Evolutionary conservation across 2,888 invertebrate genomes (phyloP), one percentile per base, ranked within the genome.

Genomic region (Steinernema carpocapsae): DNA sequence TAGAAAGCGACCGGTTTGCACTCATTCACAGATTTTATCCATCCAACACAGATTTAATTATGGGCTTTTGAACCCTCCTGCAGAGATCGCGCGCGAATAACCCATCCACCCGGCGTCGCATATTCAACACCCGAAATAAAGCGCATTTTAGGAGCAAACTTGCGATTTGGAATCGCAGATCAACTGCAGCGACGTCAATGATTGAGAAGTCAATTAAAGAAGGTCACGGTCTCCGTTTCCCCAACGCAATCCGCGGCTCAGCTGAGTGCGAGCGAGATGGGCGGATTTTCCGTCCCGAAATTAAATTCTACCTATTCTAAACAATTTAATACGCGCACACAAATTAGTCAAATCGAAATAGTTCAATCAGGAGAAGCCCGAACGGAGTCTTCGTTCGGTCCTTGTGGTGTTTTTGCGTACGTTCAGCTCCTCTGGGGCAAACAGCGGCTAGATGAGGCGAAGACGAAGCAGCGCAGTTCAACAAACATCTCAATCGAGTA

Each of bases 151-250:
- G 14, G 29, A 64, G 10, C n/a, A 64, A 64, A 26, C 26, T 56
- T 6, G 48, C 48, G 52, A 52, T 22, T 52, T 24, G 24, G 52
- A 52, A 52, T 52, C 32, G 26, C 64, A 29, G 64, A 64, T 4
- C 19, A n/a, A 48, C 48, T 2, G 48, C n/a, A 32, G 37, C 32
- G 3, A 32, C 64, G 64, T 7, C 64, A 64, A 32, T 64, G 64
- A 64, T 64, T 29, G 64, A 64, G 12, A 17, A 64, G 64, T 64
- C 64, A 64, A 64, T 64, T 64, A 32, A 64, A 64, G 64, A 64
- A 64, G 64, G 64, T 64, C 64, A 64, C 64, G 64, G 64, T 64
- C 64, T 64, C 29, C 64, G 64, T 29, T 64, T 64, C 64, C 17
- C 37, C 17, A 64, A 64, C 17, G 26, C 29, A 64, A 64, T 37